Conservation (phyloP, 2,113 vertebrate genomes). For the Nymphicus hollandicus region DNA sequence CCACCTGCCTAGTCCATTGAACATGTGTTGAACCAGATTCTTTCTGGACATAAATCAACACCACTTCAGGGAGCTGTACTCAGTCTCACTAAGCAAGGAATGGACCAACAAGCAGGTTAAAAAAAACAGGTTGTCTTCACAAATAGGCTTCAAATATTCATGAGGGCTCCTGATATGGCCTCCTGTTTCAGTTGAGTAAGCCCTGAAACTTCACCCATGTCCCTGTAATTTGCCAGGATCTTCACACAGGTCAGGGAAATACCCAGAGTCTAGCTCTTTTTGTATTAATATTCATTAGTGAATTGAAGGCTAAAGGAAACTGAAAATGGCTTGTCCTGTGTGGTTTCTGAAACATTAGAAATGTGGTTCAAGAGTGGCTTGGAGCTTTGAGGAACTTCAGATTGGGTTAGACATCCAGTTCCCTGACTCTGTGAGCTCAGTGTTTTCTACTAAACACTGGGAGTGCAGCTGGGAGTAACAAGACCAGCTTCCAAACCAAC, state of each 20-base stretch:
- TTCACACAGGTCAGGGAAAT: neutral
- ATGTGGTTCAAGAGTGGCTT: neutral
- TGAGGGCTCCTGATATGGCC: neutral
- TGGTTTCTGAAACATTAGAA: neutral
- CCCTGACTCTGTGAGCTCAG: neutral
- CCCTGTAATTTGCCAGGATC: neutral
- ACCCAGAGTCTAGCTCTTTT: neutral
- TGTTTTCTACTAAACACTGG: neutral
- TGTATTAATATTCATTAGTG: neutral
- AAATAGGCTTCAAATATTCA: neutral
- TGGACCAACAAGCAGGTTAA: neutral
- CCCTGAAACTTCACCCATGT: neutral
- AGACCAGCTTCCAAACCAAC: neutral
- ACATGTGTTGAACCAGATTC: neutral
- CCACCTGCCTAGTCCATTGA: neutral
- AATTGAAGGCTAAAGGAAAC: neutral
- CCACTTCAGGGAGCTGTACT: neutral
- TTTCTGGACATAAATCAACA: neutral
- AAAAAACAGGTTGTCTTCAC: neutral
- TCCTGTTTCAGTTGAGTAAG: neutral
- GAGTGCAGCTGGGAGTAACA: neutral
- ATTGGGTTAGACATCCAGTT: neutral
- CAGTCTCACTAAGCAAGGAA: neutral
- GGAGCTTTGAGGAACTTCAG: neutral
- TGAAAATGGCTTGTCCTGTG: neutral